phyloP scores from a whole-genome alignment of 2,888 invertebrate genomes.

The Ptilodon capucinus region DNA sequence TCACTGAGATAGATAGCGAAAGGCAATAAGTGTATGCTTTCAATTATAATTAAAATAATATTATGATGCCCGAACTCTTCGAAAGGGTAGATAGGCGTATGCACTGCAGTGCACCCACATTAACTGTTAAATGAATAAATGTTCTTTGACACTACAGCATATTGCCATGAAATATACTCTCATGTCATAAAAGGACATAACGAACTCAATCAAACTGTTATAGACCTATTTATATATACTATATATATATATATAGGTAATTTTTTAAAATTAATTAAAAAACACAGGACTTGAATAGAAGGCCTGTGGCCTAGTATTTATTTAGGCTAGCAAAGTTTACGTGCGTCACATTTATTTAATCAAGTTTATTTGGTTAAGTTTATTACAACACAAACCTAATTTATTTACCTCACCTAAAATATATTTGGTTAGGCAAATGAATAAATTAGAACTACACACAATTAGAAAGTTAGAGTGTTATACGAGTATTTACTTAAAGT shows the following conservation, averaged over 20 bases:
- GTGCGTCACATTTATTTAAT: conserved; percentile 17
- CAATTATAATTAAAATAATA: too few species aligned
- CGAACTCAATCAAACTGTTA: too few species aligned
- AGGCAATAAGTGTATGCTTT: too few species aligned
- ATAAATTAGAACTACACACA: not conserved
- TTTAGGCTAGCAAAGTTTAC: conserved; percentile 29
- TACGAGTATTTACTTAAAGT: not conserved
- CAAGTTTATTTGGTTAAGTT: conserved; percentile 15
- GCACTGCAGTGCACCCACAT: too few species aligned
- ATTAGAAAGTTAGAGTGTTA: not conserved
- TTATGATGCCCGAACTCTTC: too few species aligned
- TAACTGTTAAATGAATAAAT: too few species aligned
- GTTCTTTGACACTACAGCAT: too few species aligned
- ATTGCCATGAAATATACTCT: too few species aligned
- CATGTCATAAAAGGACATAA: too few species aligned
- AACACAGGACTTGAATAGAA: not conserved
- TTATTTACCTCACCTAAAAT: conserved; percentile 3
- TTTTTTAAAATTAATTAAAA: not conserved
- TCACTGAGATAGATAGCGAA: not conserved
- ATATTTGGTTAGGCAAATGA: not conserved
- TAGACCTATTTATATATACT: too few species aligned
- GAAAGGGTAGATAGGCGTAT: too few species aligned
- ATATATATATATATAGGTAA: not conserved
- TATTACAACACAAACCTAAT: conserved; percentile 4
- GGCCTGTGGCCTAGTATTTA: not conserved